Evolutionary conservation across 2,888 invertebrate species (phyloP).

Genomic region (Drosophila mettleri): DNA sequence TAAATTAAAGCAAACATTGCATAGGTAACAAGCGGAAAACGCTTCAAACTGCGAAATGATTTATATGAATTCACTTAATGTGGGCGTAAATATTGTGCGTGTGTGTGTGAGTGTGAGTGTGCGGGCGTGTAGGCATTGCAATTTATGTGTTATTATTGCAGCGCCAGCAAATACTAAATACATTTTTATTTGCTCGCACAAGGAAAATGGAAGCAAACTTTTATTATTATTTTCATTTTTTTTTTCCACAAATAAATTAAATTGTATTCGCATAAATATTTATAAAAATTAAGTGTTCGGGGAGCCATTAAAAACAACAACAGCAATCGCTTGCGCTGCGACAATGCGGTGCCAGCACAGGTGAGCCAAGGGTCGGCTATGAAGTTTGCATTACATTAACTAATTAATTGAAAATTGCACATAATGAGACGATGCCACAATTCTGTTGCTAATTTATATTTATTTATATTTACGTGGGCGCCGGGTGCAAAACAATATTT

Average conservation of each 20-base stretch:
- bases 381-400: constrained; percentile 71
- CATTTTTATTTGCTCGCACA: constrained; percentile 49
- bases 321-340: constrained; percentile 7
- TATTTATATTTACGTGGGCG: constrained; percentile 65
- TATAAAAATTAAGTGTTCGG: constrained; percentile 80
- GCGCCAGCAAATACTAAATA: constrained; percentile 63
- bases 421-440: constrained; percentile 66
- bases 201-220: constrained; percentile 51
- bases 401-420: constrained; percentile 76
- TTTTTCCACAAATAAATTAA: constrained; percentile 74
- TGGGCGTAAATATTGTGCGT: too few relatives aligned
- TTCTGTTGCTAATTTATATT: constrained; percentile 75
- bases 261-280: constrained; percentile 75
- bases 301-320: constrained; percentile 61
- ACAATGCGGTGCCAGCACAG: constrained; percentile 21
- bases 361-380: neutral
- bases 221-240: constrained; percentile 18
- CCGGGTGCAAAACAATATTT: constrained; percentile 23
- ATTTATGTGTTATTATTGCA: constrained; percentile 77
- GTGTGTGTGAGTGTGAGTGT: constrained; percentile 13
- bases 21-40: constrained; percentile 73
- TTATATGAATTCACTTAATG: constrained; percentile 64
- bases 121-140: constrained; percentile 60
- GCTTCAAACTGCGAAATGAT: constrained; percentile 68
- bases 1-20: constrained; percentile 71